These are phyloP conservation scores for Ahaetulla prasina DNA, from an alignment of 2,113 vertebrate species.

Conservation along the genomic window DNA sequence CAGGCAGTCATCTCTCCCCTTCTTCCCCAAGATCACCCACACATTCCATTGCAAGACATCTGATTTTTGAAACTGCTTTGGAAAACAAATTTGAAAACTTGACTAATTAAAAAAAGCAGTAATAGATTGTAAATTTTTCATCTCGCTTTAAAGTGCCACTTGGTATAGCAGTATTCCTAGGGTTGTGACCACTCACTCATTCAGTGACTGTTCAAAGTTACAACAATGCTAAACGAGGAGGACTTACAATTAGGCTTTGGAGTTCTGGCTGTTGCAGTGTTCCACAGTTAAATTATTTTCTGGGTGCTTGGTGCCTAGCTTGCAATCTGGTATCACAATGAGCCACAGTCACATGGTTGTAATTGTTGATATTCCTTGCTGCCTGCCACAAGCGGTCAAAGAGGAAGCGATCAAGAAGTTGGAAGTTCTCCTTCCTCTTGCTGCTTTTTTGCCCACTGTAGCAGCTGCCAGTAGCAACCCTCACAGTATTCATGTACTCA, in stretches of 20 bases:
- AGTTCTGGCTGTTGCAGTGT: not conserved
- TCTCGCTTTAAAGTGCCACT: not conserved
- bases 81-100: not conserved
- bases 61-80: not conserved
- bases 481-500: not conserved
- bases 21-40: not conserved
- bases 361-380: not conserved
- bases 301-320: not conserved
- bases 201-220: not conserved
- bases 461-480: no score
- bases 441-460: not conserved
- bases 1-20: not conserved
- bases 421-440: not conserved
- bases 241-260: not conserved
- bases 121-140: not conserved
- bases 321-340: not conserved
- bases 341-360: not conserved
- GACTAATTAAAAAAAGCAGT: not conserved
- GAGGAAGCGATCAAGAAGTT: not conserved
- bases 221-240: not conserved
- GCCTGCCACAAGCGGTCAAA: not conserved
- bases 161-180: not conserved
- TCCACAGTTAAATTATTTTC: not conserved
- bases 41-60: not conserved
- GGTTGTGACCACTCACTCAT: not conserved